A percentile compares a stretch with the other conserved stretches of the same genome.
Evolutionary conservation across 2,113 vertebrate genomes (phyloP).

Genomic region (Verasper variegatus): DNA sequence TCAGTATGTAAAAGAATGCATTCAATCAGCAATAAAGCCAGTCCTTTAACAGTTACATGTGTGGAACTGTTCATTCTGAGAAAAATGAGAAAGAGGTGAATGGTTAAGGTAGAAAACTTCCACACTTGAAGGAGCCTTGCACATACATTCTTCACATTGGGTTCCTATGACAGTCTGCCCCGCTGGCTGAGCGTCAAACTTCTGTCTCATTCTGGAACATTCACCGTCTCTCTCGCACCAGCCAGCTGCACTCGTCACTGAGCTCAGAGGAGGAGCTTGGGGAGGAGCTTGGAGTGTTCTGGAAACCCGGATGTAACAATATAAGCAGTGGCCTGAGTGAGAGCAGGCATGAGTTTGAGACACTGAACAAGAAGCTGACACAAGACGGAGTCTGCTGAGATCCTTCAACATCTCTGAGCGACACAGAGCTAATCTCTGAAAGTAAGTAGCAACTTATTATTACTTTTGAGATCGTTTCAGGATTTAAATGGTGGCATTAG

Average conservation of each 20-base stretch:
- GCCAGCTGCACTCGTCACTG: constrained; percentile 59
- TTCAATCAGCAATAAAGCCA: constrained; percentile 77
- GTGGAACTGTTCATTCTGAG: background rate
- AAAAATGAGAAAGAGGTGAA: background rate
- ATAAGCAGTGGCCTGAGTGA: constrained; percentile 38
- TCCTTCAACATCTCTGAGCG: constrained; percentile 6
- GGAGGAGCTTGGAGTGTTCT: constrained; percentile 55
- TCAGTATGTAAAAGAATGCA: constrained; percentile 65
- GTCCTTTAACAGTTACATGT: constrained; percentile 46
- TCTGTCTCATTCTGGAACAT: constrained; percentile 61
- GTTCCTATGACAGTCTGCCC: constrained; percentile 26
- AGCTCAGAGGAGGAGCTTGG: background rate
- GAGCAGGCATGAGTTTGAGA: too few relatives aligned
- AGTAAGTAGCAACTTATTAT: constrained; percentile 55
- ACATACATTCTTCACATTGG: constrained; percentile 43
- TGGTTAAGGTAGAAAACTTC: background rate
- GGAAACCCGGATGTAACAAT: constrained; percentile 58
- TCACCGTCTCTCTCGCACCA: constrained; percentile 37
- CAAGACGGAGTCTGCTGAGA: constrained; percentile 30
- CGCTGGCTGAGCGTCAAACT: constrained; percentile 29
- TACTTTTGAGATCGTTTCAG: background rate
- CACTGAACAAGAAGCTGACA: too few relatives aligned
- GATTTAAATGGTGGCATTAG: background rate
- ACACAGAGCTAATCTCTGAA: constrained; percentile 18
- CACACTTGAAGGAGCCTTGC: background rate